Evolutionary conservation across 2,113 vertebrate species (phyloP), one percentile per base, ranked within the genome.

Genomic region (Paracyprichromis sp.): DNA sequence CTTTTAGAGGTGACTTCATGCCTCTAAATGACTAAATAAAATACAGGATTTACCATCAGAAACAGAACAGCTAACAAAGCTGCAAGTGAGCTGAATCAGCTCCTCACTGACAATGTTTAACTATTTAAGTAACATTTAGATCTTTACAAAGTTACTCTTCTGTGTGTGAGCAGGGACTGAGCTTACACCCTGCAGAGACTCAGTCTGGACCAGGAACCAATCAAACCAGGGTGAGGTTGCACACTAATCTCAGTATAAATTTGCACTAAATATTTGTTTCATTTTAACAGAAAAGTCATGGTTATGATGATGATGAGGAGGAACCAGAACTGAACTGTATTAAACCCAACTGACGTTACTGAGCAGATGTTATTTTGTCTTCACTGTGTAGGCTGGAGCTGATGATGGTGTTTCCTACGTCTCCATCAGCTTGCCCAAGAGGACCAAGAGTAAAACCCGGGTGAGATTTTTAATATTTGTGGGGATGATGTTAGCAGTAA

Each of bases 191-290:
- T 69, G 19, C 63, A 69, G 19, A 69, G 34, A 69, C 63, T 4
- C n/a, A 9, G 61, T 1, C 34, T 66, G 61, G 34, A 12, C 34
- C 34, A 38, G 61, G 34, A 66, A 38, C 3, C 34, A 66, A 38
- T 38, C 10, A 0, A n/a, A 0, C 10, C 34, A 12, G 5, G 10
- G 0, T 38, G 63, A 38, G 63, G 11, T 38, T 12, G 11, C 7
- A 69, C 63, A 69, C 3, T 38, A 38, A 38, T 38, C 19, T n/a
- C 34, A 69, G 63, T 13, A 21, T 8, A 69, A 21, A 69, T 8
- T 66, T 66, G 11, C 5, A 36, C 59, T 63, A 34, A 63, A 34
- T 19, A 59, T 59, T 31, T 36, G 17, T 66, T 66, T 36, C 6
- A 21, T 69, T 13, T 69, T 21, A 38, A 38, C 0, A 21, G 34